Conservation (phyloP, 2,113 vertebrate genomes). For the Triplophysa rosa region DNA sequence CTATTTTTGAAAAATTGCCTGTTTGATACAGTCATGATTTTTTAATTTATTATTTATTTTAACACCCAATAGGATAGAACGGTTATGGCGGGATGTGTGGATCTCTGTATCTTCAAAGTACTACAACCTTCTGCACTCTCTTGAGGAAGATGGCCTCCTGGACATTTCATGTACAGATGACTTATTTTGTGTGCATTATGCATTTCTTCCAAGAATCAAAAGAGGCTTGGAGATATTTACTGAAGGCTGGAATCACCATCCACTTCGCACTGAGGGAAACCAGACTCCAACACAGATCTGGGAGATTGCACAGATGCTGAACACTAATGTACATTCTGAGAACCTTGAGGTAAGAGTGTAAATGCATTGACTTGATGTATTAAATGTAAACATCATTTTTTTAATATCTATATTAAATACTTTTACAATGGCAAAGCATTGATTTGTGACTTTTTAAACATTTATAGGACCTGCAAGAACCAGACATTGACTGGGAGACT, state of each 20-base stretch:
- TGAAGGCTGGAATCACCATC: slow-evolving; percentile 34
- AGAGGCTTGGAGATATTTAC: slow-evolving; percentile 16
- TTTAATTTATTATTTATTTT: not conserved
- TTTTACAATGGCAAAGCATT: not conserved
- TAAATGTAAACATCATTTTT: not conserved
- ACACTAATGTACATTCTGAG: not conserved
- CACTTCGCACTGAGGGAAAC: slow-evolving; percentile 13
- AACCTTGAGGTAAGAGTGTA: not conserved
- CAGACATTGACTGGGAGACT: not conserved
- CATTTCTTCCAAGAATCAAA: slow-evolving; percentile 20
- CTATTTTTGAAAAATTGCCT: not conserved
- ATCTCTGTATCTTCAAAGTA: not conserved
- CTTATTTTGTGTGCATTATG: slow-evolving; percentile 29
- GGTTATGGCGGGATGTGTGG: not conserved
- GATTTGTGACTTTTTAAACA: not conserved
- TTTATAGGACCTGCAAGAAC: not conserved
- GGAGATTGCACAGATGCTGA: not conserved
- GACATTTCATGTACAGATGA: slow-evolving; percentile 9
- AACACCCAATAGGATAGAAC: not conserved
- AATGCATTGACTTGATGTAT: not conserved
- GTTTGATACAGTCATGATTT: not conserved
- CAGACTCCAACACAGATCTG: not conserved
- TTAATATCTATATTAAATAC: not conserved
- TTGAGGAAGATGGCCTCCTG: not conserved
- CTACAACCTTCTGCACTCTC: not conserved